Evolutionary conservation across 2,797 vertebrate genomes (phyloP), one percentile per base, ranked within the genome.

Genomic region (Odontamblyopus lacepedii): DNA sequence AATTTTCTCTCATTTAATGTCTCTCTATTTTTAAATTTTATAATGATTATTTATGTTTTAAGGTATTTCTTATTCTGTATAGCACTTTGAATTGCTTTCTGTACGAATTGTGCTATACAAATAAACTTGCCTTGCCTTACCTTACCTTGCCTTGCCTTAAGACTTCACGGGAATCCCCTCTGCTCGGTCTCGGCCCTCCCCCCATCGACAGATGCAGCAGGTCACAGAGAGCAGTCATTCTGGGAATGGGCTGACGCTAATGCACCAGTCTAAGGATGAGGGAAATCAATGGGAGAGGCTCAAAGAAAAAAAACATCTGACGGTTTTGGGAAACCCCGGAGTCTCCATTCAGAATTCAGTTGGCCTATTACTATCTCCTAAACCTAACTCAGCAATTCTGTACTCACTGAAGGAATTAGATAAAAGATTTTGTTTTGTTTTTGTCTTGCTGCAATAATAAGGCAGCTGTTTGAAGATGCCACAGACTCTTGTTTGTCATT

Each of bases 121-220:
- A 23, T 23, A 23, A 23, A 23, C 23, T 23, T 23, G 23, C 23
- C 23, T 23, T 23, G 23, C 23, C 23, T 23, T 23, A 23, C 23
- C 23, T 23, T 23, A 23, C 23, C 23, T 23, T 23, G 23, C 23
- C 23, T 23, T 23, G 23, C 23, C 23, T 23, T 23, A 41, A 73
- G 48, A 74, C 67, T 53, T 70, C 73, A 84, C 80, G 82, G 87
- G 89, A 86, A 88, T 84, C 78, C 87, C 83, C 79, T 65, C 55
- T 73, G 63, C 67, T 80, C 61, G 13, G 29, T 57, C 12, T 57
- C 51, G 56, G 60, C 30, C 53, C 69, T 41, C 55, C 69, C 69
- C 23, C 35, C 57, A 50, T n/a, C 78, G 69, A 9, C 19, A 66
- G 12, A 26, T 6, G 57, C 18, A 41, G 63, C 62, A 64, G 72